Conservation (phyloP, 2,888 invertebrate genomes). For the Physocephala rufipes region DNA sequence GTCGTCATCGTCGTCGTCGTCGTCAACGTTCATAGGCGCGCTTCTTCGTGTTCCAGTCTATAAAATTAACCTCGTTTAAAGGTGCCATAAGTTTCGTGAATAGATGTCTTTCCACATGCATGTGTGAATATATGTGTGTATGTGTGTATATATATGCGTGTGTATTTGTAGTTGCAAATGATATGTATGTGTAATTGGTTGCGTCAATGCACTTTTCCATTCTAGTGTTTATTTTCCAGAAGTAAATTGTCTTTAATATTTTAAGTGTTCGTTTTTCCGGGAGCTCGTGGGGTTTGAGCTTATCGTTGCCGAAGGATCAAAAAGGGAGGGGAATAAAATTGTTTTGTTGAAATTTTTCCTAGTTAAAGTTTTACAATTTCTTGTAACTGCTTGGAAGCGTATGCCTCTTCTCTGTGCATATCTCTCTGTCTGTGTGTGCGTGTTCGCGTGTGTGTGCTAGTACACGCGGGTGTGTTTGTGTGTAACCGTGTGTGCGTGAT, state of each 20-base stretch:
- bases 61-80: conserved; percentile 32
- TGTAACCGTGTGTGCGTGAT: background rate
- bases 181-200: background rate
- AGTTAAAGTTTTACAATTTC: too few relatives aligned
- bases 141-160: conserved; percentile 5
- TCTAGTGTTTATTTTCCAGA: background rate
- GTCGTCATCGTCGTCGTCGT: conserved; percentile 6
- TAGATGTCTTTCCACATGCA: conserved; percentile 23
- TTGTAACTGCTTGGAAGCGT: too few relatives aligned
- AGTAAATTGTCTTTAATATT: too few relatives aligned
- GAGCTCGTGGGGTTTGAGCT: too few relatives aligned
- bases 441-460: background rate
- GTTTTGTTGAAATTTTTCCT: too few relatives aligned
- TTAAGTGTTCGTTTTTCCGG: too few relatives aligned
- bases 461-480: background rate
- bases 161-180: background rate
- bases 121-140: conserved; percentile 14
- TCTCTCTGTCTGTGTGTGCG: background rate
- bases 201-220: conserved; percentile 3
- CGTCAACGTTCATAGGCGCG: background rate
- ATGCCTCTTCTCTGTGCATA: background rate
- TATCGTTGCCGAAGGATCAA: background rate
- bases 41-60: background rate
- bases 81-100: conserved; percentile 16
- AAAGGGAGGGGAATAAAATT: background rate